These are phyloP conservation scores for Syngnathus rostellatus DNA, from an alignment of 2,797 vertebrate species.

Conservation along the genomic window DNA sequence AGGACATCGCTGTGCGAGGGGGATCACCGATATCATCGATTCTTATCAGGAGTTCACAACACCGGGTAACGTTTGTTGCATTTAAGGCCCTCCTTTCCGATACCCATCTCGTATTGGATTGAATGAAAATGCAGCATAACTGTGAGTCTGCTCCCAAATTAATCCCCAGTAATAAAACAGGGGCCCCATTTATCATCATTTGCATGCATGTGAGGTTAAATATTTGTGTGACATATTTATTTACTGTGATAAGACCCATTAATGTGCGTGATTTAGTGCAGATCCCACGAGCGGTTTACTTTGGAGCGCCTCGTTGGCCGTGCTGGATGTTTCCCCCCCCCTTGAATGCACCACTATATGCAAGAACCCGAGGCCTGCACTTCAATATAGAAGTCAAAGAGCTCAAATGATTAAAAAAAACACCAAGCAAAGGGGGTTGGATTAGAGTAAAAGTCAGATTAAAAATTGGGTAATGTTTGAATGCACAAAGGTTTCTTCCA, in stretches of 20 bases:
- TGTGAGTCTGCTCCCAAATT: background rate
- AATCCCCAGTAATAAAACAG: background rate
- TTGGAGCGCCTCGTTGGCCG: constrained; percentile 5
- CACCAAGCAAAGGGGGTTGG: background rate
- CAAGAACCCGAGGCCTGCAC: constrained; percentile 26
- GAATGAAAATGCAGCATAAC: background rate
- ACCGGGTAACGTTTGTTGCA: background rate
- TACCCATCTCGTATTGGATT: background rate
- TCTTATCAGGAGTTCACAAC: constrained; percentile 19
- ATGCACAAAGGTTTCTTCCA: background rate
- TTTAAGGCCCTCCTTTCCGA: background rate
- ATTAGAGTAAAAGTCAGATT: background rate
- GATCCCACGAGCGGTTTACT: constrained; percentile 4
- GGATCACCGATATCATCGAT: constrained; percentile 19
- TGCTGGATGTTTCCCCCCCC: constrained; percentile 27
- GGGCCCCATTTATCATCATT: constrained; percentile 4
- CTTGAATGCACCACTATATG: constrained; percentile 30
- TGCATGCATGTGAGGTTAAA: constrained; percentile 7
- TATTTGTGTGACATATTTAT: background rate
- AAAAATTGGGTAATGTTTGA: background rate
- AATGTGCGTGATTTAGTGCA: constrained; percentile 1
- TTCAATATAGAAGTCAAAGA: background rate
- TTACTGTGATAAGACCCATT: constrained; percentile 6
- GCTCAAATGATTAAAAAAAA: background rate
- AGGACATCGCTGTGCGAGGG: constrained; percentile 24